Evolutionary conservation across 2,113 vertebrate genomes (phyloP), one percentile per base, ranked within the genome.

Genomic region (Equus quagga): DNA sequence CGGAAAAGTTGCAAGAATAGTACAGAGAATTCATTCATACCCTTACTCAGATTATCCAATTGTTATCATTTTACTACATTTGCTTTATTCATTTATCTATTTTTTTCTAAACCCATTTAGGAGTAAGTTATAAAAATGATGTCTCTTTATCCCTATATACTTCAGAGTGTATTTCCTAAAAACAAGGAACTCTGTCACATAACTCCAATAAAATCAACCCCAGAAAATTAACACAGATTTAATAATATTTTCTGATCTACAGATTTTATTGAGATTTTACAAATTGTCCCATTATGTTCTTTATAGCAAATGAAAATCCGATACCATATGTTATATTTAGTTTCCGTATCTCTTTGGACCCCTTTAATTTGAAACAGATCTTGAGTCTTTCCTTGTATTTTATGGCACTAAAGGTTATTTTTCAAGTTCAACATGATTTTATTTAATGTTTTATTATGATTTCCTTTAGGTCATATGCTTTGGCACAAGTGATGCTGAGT

Each of bases 121-220:
- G 73, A 79, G n/a, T 80, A 80, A 80, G 9, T 69, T 69, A 8
- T 80, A 56, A 70, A 65, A 33, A 76, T 65, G 69, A 79, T 79
- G 23, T 9, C 31, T 70, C 51, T 94, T 49, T 70, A 49, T 14
- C 28, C 64, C 41, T 79, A 70, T 87, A 88, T 31, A 78, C 31
- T 60, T 80, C 51, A 80, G 51, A 87, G 44, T 36, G 44, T 88
- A 81, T 94, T 81, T 72, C n/a, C 41, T 94, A 88, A 88, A 80
- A 62, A 72, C 19, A 79, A 88, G 24, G 33, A 88, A 51, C 12
- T 87, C 54, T 72, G 33, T 49, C 24, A 80, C 54, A 51, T 51
- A 80, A 80, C 2, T 51, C 65, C 8, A 33, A 51, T 70, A 80
- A 88, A 88, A 94, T 60, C 13, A 64, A 81, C 54, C 24, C 64